phyloP scores from a whole-genome alignment of 1,140 invertebrate species.

The Venturia canescens region DNA sequence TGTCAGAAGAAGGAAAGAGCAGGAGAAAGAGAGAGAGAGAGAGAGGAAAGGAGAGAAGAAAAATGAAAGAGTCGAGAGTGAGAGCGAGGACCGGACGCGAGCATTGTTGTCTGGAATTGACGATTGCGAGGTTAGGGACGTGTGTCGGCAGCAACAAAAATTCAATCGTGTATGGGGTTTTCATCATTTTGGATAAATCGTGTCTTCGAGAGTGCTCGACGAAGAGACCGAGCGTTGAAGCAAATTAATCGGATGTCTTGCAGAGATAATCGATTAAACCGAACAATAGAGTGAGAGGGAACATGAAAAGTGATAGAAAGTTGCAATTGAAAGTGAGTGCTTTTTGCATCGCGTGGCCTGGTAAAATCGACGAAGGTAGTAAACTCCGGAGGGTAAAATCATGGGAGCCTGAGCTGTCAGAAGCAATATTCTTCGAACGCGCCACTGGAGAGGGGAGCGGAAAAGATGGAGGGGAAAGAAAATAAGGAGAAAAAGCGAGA shows the following conservation, averaged over 20 bases:
- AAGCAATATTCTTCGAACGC: conserved; percentile 30
- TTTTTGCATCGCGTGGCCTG: conserved; percentile 19
- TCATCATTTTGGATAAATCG: not conserved
- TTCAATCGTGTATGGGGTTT: not conserved
- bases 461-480: not conserved
- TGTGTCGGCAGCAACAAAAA: not conserved
- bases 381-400: conserved; percentile 37
- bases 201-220: not conserved
- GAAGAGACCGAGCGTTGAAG: not conserved
- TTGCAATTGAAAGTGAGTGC: not conserved
- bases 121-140: conserved; percentile 33
- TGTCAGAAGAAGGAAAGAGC: not conserved
- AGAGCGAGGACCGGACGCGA: conserved; percentile 34
- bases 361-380: conserved; percentile 12
- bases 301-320: not conserved
- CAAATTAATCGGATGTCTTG: conserved; percentile 10
- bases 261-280: not conserved
- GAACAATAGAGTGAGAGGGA: not conserved
- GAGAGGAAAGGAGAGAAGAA: not conserved
- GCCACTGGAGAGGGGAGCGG: not conserved
- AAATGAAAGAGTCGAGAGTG: not conserved
- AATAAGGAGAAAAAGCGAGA: conserved; percentile 17
- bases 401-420: conserved; percentile 49
- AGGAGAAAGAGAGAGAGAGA: not conserved
- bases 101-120: conserved; percentile 42